Evolutionary conservation across 2,888 invertebrate genomes (phyloP).

Genomic region (Muschampia plurimacula): DNA sequence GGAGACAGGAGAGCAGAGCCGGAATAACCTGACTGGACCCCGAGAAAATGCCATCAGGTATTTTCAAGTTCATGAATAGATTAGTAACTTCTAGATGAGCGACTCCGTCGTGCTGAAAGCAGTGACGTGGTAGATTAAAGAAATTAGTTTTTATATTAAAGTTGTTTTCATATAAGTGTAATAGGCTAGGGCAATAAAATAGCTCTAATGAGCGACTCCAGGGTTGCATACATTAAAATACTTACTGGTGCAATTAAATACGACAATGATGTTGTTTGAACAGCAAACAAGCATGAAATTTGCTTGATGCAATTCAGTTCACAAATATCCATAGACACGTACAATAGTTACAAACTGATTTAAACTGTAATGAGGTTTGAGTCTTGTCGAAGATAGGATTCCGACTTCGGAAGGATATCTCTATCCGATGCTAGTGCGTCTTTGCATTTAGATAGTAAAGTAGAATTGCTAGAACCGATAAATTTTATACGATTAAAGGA

Average conservation of each 20-base stretch:
- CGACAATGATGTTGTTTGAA: not conserved
- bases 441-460: not conserved
- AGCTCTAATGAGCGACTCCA: too few relatives aligned
- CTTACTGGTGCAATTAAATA: not conserved
- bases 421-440: not conserved
- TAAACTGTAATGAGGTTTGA: conserved; percentile 26
- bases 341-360: conserved; percentile 26
- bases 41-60: too few relatives aligned
- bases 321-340: conserved; percentile 23
- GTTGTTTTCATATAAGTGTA: too few relatives aligned
- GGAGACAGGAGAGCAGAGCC: too few relatives aligned
- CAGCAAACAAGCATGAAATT: conserved; percentile 17
- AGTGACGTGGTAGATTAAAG: too few relatives aligned
- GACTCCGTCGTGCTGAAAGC: too few relatives aligned
- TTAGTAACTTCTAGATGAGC: too few relatives aligned
- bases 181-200: too few relatives aligned
- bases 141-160: too few relatives aligned
- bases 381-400: conserved; percentile 23
- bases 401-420: conserved; percentile 8
- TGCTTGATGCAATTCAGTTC: conserved; percentile 19
- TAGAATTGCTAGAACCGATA: not conserved
- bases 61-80: too few relatives aligned
- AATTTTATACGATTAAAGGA: not conserved
- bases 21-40: too few relatives aligned
- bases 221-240: too few relatives aligned